Evolutionary conservation across 2,113 vertebrate species (phyloP).

Genomic region (Dunckerocampus dactyliophorus): DNA sequence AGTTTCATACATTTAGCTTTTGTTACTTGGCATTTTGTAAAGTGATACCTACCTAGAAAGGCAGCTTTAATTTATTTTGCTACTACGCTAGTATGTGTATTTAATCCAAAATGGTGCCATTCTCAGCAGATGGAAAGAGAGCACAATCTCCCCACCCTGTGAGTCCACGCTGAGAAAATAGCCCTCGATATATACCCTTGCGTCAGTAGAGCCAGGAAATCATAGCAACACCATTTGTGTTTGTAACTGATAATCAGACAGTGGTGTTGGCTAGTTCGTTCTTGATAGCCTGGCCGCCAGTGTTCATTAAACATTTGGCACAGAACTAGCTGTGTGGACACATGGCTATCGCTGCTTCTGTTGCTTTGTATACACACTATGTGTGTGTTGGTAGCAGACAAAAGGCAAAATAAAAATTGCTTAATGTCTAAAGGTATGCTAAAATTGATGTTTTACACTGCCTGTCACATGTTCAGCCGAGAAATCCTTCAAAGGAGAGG

Average conservation of each 20-base stretch:
- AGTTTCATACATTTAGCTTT: no score
- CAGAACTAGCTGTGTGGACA: slow-evolving; percentile 44
- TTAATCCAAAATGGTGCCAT: background rate
- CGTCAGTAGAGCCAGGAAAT: slow-evolving; percentile 37
- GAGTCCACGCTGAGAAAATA: slow-evolving; percentile 9
- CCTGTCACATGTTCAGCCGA: background rate
- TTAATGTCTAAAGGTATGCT: background rate
- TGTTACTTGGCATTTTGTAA: no score
- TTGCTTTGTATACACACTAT: background rate
- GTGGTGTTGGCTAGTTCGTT: slow-evolving; percentile 55
- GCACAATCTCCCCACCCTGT: background rate
- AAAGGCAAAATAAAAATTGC: background rate
- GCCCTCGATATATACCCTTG: slow-evolving; percentile 17
- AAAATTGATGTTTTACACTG: background rate
- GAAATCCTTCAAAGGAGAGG: no score
- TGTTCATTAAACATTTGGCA: slow-evolving; percentile 70
- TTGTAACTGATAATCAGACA: slow-evolving; percentile 63
- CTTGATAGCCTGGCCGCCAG: slow-evolving; percentile 51
- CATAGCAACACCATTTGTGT: slow-evolving; percentile 21
- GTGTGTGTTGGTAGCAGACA: background rate
- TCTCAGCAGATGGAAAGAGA: background rate
- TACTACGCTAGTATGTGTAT: background rate
- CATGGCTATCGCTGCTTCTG: slow-evolving; percentile 17
- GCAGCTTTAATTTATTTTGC: no score
- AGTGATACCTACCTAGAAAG: no score